Percentiles rank a stretch among this genome's conserved stretches.
Evolutionary conservation across 2,888 invertebrate genomes (phyloP).

Genomic region (Spisula solida): DNA sequence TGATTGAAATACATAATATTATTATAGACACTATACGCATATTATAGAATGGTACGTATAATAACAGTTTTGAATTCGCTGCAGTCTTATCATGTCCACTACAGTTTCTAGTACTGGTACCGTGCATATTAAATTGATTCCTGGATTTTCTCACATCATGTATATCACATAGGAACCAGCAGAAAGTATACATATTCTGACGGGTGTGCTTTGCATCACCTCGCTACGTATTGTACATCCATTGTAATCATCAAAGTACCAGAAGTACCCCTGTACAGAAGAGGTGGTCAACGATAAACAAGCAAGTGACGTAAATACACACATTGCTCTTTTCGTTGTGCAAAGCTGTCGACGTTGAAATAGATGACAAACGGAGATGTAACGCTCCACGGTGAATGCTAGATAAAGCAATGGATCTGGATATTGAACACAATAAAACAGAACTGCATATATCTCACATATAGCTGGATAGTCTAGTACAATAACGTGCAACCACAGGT

Average conservation of each 20-base stretch:
- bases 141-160: neutral
- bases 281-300: neutral
- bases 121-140: neutral
- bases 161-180: neutral
- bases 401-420: conserved; percentile 85
- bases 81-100: conserved; percentile 51
- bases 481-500: neutral
- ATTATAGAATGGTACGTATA: conserved; percentile 85
- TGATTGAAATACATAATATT: conserved; percentile 74
- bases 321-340: conserved; percentile 80
- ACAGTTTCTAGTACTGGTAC: neutral
- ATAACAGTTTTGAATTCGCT: conserved; percentile 79
- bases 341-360: conserved; percentile 83
- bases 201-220: neutral
- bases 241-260: neutral
- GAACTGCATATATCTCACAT: conserved; percentile 83
- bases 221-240: neutral
- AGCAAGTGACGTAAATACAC: conserved; percentile 61
- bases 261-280: neutral
- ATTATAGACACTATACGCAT: conserved; percentile 82
- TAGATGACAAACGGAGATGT: conserved; percentile 86
- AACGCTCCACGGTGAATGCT: conserved; percentile 86
- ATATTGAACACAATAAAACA: conserved; percentile 84
- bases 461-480: conserved; percentile 78
- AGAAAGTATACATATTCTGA: neutral